phyloP scores from a whole-genome alignment of 2,113 vertebrate genomes.

The Coptodon rendalli region DNA sequence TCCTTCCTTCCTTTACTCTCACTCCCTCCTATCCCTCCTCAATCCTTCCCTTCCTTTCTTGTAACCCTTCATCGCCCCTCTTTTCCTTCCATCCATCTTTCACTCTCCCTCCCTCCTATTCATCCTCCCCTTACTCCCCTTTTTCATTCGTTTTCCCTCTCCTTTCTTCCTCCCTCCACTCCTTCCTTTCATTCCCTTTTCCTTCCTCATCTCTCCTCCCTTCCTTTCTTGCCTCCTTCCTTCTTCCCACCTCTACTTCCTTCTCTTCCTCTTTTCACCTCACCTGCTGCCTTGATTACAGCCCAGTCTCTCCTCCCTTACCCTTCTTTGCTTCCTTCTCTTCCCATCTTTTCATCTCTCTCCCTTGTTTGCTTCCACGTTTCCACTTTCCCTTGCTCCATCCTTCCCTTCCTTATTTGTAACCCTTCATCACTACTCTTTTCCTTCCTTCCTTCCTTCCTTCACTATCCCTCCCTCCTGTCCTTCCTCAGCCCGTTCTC shows the following conservation, averaged over 20 bases:
- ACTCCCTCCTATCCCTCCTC: too few species aligned
- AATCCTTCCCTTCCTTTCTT: rapidly evolving
- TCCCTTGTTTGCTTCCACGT: background rate
- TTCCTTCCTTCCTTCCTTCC: background rate
- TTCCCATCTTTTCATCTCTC: too few species aligned
- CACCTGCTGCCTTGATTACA: background rate
- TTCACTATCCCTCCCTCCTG: rapidly evolving
- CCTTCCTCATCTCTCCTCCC: background rate
- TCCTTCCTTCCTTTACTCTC: too few species aligned
- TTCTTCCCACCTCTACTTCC: background rate
- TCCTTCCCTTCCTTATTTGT: background rate
- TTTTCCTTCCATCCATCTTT: background rate
- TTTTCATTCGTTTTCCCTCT: rapidly evolving
- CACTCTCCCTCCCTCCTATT: background rate
- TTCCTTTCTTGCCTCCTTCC: background rate
- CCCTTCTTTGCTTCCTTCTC: background rate
- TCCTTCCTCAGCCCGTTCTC: background rate
- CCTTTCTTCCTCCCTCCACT: background rate
- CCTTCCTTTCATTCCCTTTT: background rate
- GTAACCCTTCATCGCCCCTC: rapidly evolving
- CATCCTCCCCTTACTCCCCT: background rate
- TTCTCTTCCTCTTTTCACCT: background rate
- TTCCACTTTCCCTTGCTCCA: background rate
- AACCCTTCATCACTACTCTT: background rate
- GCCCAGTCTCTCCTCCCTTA: background rate